Evolutionary conservation across 1,140 invertebrate genomes (phyloP), one percentile per base, ranked within the genome.

Genomic region (Phthorimaea operculella): DNA sequence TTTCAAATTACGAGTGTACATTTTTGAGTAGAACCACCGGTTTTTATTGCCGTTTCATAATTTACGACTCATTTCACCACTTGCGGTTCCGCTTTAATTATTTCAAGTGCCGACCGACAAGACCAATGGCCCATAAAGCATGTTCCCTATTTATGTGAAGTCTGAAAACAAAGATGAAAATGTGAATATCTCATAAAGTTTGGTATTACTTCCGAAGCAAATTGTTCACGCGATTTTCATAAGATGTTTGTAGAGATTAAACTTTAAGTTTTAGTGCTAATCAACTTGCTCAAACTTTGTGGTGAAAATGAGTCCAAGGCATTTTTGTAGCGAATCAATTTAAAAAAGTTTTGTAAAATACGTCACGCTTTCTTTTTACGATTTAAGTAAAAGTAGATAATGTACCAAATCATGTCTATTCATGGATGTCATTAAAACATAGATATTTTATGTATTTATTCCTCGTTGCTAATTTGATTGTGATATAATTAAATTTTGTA

Each of bases 401-500:
- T 28, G 21, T 28, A 58, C 55, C 58, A 52, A 42, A 58, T 57
- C 48, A 28, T 28, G 6, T 28, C 58, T 66, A 62, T 21, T 60
- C 51, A 59, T 64, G 18, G 54, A 57, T 67, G 65, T 67, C 56
- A 67, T 49, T 67, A 67, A 60, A 60, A 28, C 21, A 36, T 48
- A 48, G 45, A 42, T 48, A 58, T 28, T 28, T 60, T 58, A 60
- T 65, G 67, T 64, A 60, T 57, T 63, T 65, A 60, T 63, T 64
- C 62, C 59, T 63, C 58, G 54, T 73, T 64, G 70, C 72, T 74
- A 63, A 71, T 75, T 74, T 74, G 62, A 76, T 72, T 77, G 74
- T 77, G 74, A 77, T 77, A 73, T 65, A 64, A 63, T 62, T 62
- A 63, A 66, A 55, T 63, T 70, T 73, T 75, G 72, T 77, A 77